phyloP scores from a whole-genome alignment of 2,113 vertebrate species.

The Periophthalmodon schlosseri region DNA sequence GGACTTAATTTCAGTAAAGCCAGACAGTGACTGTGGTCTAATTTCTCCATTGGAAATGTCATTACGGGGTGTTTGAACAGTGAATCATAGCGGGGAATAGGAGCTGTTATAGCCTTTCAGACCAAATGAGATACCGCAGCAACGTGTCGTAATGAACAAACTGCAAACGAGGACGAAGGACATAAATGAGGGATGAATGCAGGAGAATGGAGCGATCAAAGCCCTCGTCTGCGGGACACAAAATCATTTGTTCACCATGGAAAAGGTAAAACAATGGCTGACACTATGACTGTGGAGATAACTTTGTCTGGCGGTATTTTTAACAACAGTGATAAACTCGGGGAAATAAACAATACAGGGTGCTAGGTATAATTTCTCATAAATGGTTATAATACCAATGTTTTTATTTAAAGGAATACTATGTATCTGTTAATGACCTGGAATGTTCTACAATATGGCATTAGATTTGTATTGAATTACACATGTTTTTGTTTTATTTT shows the following conservation, averaged over 20 bases:
- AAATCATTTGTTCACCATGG: background rate
- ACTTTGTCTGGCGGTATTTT: background rate
- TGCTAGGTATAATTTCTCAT: background rate
- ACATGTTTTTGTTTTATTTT: too few species aligned
- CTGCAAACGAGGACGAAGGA: constrained; percentile 20
- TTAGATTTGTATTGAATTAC: too few species aligned
- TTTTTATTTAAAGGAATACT: too few species aligned
- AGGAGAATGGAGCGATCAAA: constrained; percentile 16
- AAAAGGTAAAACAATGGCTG: background rate
- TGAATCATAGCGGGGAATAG: constrained; percentile 63
- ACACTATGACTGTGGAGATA: too few species aligned
- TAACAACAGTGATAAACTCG: background rate
- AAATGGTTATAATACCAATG: too few species aligned
- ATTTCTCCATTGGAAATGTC: constrained; percentile 69
- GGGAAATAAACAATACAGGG: background rate
- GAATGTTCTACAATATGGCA: too few species aligned
- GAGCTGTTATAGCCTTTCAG: constrained; percentile 34
- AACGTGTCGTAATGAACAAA: constrained; percentile 42
- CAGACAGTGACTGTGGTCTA: constrained; percentile 54
- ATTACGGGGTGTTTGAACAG: constrained; percentile 70
- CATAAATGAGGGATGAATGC: constrained; percentile 18
- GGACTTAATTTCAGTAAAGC: constrained; percentile 61
- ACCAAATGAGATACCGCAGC: constrained; percentile 47
- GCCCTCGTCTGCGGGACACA: background rate
- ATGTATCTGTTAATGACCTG: too few species aligned